phyloP scores from a whole-genome alignment of 2,797 vertebrate species.

The Clamator glandarius region DNA sequence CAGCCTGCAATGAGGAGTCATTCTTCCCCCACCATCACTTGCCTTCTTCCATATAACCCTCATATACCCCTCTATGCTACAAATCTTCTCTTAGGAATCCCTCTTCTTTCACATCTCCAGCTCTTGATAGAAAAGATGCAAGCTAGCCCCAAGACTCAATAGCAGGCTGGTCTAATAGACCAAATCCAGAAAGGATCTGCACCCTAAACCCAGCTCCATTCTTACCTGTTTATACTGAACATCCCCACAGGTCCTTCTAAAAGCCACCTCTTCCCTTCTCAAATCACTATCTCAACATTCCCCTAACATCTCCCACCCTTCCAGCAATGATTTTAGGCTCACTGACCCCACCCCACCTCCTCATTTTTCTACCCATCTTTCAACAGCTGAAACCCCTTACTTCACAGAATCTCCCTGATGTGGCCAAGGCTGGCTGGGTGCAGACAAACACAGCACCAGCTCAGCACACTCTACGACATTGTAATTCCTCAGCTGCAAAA shows the following conservation, averaged over 20 bases:
- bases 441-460: neutral
- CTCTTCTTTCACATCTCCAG: neutral
- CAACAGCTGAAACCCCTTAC: neutral
- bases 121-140: neutral
- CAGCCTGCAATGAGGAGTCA: neutral
- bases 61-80: neutral
- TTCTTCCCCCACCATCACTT: neutral
- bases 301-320: neutral
- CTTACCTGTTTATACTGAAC: neutral
- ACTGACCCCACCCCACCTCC: accelerated
- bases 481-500: neutral
- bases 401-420: neutral
- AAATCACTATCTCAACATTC: neutral
- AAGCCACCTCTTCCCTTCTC: neutral
- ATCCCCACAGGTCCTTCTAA: neutral
- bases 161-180: neutral
- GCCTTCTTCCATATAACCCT: neutral
- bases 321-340: neutral
- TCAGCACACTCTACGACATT: neutral
- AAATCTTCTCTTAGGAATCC: neutral
- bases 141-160: neutral
- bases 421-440: neutral
- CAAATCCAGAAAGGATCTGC: neutral
- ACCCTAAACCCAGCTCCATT: neutral
- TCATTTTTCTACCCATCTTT: neutral